Percentiles rank a stretch among this genome's conserved stretches.
These are phyloP conservation scores for Polydrusus tereticollis DNA, from an alignment of 2,888 invertebrate genomes.

Conservation along the genomic window DNA sequence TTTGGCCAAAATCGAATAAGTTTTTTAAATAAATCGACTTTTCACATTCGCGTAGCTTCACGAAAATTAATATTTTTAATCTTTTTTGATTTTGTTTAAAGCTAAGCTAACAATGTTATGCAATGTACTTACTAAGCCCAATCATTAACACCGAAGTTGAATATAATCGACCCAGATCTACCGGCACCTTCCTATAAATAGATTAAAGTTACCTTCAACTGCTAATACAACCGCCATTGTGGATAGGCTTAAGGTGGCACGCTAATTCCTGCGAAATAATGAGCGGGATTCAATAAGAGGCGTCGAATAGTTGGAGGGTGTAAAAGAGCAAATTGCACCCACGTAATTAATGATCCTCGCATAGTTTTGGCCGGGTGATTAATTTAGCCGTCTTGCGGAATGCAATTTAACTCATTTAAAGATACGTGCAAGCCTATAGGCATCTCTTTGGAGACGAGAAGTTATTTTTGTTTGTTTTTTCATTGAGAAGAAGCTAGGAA, in stretches of 20 bases:
- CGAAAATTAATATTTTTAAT: no score
- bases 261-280: conserved; percentile 34
- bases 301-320: conserved; percentile 32
- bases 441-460: conserved; percentile 35
- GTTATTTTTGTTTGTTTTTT: conserved; percentile 24
- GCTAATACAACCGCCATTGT: conserved; percentile 36
- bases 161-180: background rate
- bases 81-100: no score
- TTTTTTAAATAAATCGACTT: no score
- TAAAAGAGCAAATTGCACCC: conserved; percentile 33
- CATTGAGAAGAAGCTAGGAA: no score
- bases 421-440: background rate
- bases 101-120: no score
- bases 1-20: no score
- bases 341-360: conserved; percentile 63
- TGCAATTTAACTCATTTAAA: conserved; percentile 4
- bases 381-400: conserved; percentile 59
- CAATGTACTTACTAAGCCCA: background rate
- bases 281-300: conserved; percentile 31
- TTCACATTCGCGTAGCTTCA: no score
- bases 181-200: conserved; percentile 8
- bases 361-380: conserved; percentile 63
- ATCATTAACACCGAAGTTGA: background rate
- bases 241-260: conserved; percentile 32
- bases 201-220: conserved; percentile 15